phyloP scores from a whole-genome alignment of 2,888 invertebrate species.

The Metallyticus violacea region DNA sequence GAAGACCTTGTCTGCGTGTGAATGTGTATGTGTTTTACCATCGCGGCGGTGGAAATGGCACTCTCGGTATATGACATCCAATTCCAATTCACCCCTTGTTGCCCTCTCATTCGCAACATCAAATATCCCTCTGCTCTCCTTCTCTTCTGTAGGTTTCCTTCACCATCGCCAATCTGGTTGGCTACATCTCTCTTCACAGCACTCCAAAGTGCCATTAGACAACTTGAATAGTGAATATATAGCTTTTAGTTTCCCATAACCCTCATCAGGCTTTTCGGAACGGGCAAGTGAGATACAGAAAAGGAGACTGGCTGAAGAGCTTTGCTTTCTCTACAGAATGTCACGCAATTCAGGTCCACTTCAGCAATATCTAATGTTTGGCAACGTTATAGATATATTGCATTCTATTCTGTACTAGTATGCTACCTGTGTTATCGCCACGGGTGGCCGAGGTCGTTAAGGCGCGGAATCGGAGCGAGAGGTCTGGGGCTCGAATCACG shows the following conservation, averaged over 20 bases:
- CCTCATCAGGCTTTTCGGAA: constrained; percentile 15
- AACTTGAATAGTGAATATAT: constrained; percentile 32
- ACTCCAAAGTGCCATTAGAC: constrained; percentile 31
- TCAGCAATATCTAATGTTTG: no score
- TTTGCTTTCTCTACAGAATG: background rate
- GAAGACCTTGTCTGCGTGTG: background rate
- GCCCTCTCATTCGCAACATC: background rate
- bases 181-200: constrained; percentile 24
- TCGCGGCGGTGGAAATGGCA: constrained; percentile 6
- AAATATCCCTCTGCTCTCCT: background rate
- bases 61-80: constrained; percentile 24
- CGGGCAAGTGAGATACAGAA: background rate
- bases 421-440: no score
- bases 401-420: no score
- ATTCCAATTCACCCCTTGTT: constrained; percentile 12
- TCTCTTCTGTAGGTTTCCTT: constrained; percentile 2
- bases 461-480: no score
- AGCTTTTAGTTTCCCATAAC: constrained; percentile 30
- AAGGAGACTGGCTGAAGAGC: background rate
- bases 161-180: constrained; percentile 17
- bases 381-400: no score
- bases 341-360: background rate
- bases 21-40: background rate
- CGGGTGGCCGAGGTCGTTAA: no score
- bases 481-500: no score